Evolutionary conservation across 2,797 vertebrate species (phyloP), one percentile per base, ranked within the genome.

Genomic region (Xiphophorus birchmanni): DNA sequence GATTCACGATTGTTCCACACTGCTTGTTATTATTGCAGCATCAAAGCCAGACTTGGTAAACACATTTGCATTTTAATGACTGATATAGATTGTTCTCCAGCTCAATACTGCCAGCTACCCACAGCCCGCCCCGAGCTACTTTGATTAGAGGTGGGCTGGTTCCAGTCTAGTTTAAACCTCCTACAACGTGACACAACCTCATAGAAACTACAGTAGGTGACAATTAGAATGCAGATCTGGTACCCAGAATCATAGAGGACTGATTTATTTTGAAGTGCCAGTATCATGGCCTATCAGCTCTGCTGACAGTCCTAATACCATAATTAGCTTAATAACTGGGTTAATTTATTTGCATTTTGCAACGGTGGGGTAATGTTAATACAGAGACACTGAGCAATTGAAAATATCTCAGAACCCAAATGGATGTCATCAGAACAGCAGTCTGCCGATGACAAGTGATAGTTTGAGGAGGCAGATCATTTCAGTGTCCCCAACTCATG

Each of bases 51-150:
- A 89, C 89, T 88, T 78, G 88, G 92, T 93, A 90, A 94, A 92
- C 86, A 91, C 90, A 95, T 95, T 95, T 95, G 91, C 93, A 95
- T 94, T 94, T 95, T 95, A 95, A 95, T 93, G 91, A 92, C 88
- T 91, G 89, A 92, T 94, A 93, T 93, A 89, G 94, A 94, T 94
- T 90, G 90, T 90, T 89, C 84, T 85, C 67, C 67, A 78, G 84
- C 84, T 92, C 88, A 47, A 87, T 93, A 92, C 80, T 85, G 8
- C 82, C 88, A 80, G 82, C 85, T 89, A 82, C 84, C 74, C 84
- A 85, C 82, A 78, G 18, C 84, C 80, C 78, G 44, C 73, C 73
- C 74, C 72, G 48, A 74, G 86, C 35, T 26, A 26, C 85, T 76
- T 82, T 77, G 82, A 87, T 83, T 76, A 77, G 84, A 81, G 74